A percentile compares a stretch with the other conserved stretches of the same genome.
These are phyloP conservation scores for Drosophila ohnishii DNA, from an alignment of 1,140 invertebrate genomes.

Conservation along the genomic window DNA sequence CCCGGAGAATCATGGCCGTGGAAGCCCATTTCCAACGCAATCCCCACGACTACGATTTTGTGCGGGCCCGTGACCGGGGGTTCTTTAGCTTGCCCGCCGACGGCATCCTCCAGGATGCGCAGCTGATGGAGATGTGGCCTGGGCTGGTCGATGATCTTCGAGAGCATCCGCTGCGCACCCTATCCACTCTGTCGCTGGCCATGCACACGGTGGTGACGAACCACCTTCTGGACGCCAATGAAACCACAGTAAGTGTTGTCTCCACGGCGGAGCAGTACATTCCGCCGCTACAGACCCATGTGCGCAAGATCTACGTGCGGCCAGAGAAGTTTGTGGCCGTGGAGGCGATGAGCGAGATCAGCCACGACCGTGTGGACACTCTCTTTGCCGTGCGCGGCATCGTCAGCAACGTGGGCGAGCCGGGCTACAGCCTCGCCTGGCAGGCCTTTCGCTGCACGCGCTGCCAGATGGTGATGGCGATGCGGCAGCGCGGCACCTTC, in stretches of 20 bases:
- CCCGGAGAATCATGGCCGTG: slow-evolving; percentile 83
- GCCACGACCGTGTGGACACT: slow-evolving; percentile 82
- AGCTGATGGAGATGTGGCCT: slow-evolving; percentile 84
- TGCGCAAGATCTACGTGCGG: slow-evolving; percentile 63
- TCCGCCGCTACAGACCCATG: slow-evolving; percentile 16
- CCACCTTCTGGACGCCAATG: slow-evolving; percentile 34
- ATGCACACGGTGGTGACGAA: slow-evolving; percentile 85
- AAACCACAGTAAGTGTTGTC: not conserved
- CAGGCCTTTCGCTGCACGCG: slow-evolving; percentile 91
- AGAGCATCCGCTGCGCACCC: slow-evolving; percentile 84
- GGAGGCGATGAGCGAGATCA: slow-evolving; percentile 44
- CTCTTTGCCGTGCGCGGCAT: slow-evolving; percentile 91
- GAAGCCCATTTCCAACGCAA: slow-evolving; percentile 77
- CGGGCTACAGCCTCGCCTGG: slow-evolving; percentile 89
- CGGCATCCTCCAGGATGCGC: slow-evolving; percentile 83
- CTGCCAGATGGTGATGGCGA: slow-evolving; percentile 87
- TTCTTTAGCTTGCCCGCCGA: slow-evolving; percentile 84
- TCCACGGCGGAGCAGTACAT: slow-evolving; percentile 38
- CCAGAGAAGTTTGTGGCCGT: slow-evolving; percentile 50
- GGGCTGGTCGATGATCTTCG: slow-evolving; percentile 84
- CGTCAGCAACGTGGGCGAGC: slow-evolving; percentile 91
- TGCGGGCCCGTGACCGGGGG: slow-evolving; percentile 83
- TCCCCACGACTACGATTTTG: slow-evolving; percentile 80
- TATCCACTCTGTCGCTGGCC: slow-evolving; percentile 86
- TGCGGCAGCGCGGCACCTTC: slow-evolving; percentile 84